Conservation (phyloP, 2,888 invertebrate species). For the Lasioglossum figueresi region DNA sequence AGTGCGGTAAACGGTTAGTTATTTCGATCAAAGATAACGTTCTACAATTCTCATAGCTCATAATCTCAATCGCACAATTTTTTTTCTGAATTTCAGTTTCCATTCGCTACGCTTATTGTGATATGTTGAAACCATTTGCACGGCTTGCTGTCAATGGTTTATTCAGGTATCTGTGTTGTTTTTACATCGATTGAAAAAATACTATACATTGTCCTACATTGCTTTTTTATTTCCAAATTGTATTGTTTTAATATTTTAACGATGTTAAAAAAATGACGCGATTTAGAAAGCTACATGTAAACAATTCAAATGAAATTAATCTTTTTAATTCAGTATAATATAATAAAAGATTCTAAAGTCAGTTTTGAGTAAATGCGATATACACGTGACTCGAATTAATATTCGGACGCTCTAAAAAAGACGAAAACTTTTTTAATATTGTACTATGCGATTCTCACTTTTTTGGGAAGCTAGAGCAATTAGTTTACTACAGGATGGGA, state of each 20-base stretch:
- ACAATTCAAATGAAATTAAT: too few species aligned
- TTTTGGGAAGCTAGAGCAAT: too few species aligned
- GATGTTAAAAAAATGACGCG: neutral
- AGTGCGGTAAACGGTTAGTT: too few species aligned
- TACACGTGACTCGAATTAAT: too few species aligned
- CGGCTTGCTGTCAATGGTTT: neutral
- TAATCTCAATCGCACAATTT: neutral
- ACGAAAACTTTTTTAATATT: too few species aligned
- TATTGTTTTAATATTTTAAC: constrained; percentile 1
- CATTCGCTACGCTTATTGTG: too few species aligned
- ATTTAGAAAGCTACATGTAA: too few species aligned
- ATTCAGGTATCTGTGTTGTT: neutral
- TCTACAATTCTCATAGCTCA: neutral
- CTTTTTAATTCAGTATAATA: too few species aligned
- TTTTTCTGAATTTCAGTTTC: neutral
- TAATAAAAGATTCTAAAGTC: neutral
- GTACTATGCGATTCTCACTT: too few species aligned
- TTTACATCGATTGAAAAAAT: neutral
- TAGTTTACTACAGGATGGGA: too few species aligned
- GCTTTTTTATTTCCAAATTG: neutral
- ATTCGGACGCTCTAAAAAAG: too few species aligned
- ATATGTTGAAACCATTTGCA: neutral
- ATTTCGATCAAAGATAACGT: too few species aligned
- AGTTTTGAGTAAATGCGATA: neutral
- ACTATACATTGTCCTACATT: neutral